These are phyloP conservation scores for Reinhardtius hippoglossoides DNA, from an alignment of 2,113 vertebrate genomes.

Conservation along the genomic window DNA sequence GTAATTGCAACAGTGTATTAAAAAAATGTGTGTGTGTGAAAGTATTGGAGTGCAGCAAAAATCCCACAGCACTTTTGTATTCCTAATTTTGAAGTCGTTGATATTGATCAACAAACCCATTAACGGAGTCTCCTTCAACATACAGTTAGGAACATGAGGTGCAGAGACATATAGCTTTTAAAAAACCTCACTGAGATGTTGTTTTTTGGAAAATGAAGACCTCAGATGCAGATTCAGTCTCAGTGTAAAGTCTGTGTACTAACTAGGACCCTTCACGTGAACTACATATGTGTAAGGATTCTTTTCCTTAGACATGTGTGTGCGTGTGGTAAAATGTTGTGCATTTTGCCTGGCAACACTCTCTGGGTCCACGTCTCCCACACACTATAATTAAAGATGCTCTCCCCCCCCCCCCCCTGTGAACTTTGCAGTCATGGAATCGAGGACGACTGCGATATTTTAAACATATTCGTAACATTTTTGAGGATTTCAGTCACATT, in stretches of 20 bases:
- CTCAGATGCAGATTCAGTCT: slow-evolving; percentile 12
- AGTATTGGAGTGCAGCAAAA: too few species aligned
- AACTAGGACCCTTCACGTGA: slow-evolving; percentile 3
- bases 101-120: too few species aligned
- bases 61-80: too few species aligned
- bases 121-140: not conserved
- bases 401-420: not conserved
- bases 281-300: too few species aligned
- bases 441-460: slow-evolving; percentile 37
- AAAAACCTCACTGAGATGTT: too few species aligned
- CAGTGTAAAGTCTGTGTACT: slow-evolving; percentile 8
- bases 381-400: not conserved
- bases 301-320: slow-evolving; percentile 24
- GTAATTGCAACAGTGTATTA: not conserved
- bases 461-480: slow-evolving; percentile 35
- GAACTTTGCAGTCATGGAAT: slow-evolving; percentile 28
- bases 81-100: not conserved
- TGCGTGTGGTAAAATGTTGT: slow-evolving; percentile 14
- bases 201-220: not conserved
- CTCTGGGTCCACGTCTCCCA: not conserved
- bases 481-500: slow-evolving; percentile 13
- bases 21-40: too few species aligned
- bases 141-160: too few species aligned
- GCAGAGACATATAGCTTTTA: not conserved
- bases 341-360: too few species aligned